Base-by-base conservation (phyloP, 2,888 invertebrate genomes). In the Geotrupes spiniger region DNA sequence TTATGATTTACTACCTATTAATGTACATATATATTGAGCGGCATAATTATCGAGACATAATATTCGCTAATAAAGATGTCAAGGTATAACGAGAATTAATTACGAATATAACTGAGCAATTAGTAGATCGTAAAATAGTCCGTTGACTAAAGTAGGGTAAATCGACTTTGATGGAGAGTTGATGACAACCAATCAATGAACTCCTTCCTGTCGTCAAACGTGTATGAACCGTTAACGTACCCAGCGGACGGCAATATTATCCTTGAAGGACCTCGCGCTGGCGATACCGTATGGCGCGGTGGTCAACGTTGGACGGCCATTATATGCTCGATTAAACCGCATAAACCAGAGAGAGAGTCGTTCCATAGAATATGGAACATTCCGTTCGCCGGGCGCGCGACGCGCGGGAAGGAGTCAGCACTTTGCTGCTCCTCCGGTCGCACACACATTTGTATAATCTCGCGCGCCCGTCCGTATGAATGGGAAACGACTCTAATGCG, bases 311-410 rank as follows among this genome's bases (percentile, higher is more conserved):
- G 64, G 62, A 60, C 58, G 59, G 60, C 63, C 64, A 66, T 69
- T 69, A 67, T 63, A 66, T 63, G 66, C 65, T 65, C 69, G 66
- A 69, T 69, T 68, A 68, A 68, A 67, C 68, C 66, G 58, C 64
- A 66, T 64, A 63, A 66, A 65, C 61, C 66, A 62, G 61, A 63
- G n/a, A n/a, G n/a, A n/a, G 63, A 61, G 61, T 56, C 54, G 55
- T 57, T 61, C 57, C 53, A 54, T 55, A 54, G 63, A 65, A 65
- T 65, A 65, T 65, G 65, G n/a, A 63, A 62, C 63, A 60, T 56
- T 54, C 58, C 53, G 53, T 50, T 52, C 51, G 51, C 53, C 52
- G 48, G 54, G 15, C 31, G 28, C 31, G 31, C n/a, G n/a, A n/a
- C n/a, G n/a, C n/a, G 12, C 21, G 40, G 43, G 53, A 54, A 51